A percentile compares a stretch with the other conserved stretches of the same genome.
These are phyloP conservation scores for Hystrix cristata DNA, from an alignment of 2,113 vertebrate species.

Conservation along the genomic window DNA sequence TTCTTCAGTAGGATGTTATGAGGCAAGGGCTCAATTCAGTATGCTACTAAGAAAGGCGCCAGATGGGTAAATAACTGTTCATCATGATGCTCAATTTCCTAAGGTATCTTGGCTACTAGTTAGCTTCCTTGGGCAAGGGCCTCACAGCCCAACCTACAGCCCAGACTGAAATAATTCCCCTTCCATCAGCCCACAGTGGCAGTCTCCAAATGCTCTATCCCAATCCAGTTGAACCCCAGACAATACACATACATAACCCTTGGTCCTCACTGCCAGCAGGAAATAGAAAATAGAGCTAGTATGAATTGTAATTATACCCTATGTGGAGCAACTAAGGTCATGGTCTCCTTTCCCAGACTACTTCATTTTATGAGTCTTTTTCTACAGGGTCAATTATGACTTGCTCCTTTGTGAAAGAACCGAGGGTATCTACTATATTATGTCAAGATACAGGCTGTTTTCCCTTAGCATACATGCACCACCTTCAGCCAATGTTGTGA, in stretches of 20 bases:
- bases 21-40: slow-evolving; percentile 3
- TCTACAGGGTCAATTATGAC: not conserved
- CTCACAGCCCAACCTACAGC: not conserved
- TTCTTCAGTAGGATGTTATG: slow-evolving; percentile 41
- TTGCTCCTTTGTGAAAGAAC: slow-evolving; percentile 25
- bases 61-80: not conserved
- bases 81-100: not conserved
- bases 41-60: not conserved
- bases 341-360: not conserved
- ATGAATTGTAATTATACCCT: not conserved
- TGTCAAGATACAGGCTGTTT: not conserved
- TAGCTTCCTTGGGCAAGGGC: not conserved
- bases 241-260: not conserved
- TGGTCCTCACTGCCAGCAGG: not conserved
- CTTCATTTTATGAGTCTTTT: not conserved
- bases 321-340: not conserved
- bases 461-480: not conserved
- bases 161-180: not conserved
- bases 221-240: not conserved
- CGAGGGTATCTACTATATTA: not conserved
- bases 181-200: not conserved
- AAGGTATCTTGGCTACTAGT: not conserved
- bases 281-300: not conserved
- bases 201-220: not conserved
- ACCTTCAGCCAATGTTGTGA: not conserved